phyloP scores from a whole-genome alignment of 35 echinoderm and acorn worm genomes.

The Acanthaster planci region DNA sequence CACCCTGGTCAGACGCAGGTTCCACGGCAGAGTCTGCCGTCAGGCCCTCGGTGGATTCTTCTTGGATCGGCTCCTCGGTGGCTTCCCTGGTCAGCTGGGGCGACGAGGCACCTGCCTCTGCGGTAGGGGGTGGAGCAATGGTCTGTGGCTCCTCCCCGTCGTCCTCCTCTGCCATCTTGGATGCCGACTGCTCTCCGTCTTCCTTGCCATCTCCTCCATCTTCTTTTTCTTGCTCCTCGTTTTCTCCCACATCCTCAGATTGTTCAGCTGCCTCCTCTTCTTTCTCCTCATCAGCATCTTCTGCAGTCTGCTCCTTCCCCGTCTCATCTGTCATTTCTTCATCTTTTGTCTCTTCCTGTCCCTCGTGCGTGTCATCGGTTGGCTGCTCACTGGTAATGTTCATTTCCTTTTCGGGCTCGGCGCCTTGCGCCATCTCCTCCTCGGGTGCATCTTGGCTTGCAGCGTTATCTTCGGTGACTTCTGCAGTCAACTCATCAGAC shows the following conservation, averaged over 20 bases:
- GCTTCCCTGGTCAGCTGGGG: conserved; percentile 9
- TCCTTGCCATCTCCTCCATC: no score
- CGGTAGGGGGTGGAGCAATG: not conserved
- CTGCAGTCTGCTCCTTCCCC: not conserved
- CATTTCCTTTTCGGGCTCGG: not conserved
- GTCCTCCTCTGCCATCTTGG: not conserved
- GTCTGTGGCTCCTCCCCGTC: not conserved
- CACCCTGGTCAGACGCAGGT: not conserved
- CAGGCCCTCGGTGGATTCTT: not conserved
- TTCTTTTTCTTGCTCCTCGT: no score
- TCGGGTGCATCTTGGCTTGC: not conserved
- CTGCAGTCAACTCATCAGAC: not conserved
- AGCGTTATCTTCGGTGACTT: not conserved
- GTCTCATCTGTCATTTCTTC: not conserved
- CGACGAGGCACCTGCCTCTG: not conserved
- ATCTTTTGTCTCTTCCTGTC: no score
- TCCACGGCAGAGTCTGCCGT: not conserved
- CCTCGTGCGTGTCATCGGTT: no score
- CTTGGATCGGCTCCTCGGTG: not conserved
- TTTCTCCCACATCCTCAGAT: no score
- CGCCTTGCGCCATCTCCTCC: not conserved
- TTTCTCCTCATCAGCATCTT: not conserved
- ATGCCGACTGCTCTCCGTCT: no score
- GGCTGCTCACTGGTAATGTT: no score
- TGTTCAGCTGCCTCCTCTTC: not conserved